Percentiles rank a stretch among this genome's conserved stretches.
phyloP scores from a whole-genome alignment of 23 tunicate species.

The Trididemnum clinides region DNA sequence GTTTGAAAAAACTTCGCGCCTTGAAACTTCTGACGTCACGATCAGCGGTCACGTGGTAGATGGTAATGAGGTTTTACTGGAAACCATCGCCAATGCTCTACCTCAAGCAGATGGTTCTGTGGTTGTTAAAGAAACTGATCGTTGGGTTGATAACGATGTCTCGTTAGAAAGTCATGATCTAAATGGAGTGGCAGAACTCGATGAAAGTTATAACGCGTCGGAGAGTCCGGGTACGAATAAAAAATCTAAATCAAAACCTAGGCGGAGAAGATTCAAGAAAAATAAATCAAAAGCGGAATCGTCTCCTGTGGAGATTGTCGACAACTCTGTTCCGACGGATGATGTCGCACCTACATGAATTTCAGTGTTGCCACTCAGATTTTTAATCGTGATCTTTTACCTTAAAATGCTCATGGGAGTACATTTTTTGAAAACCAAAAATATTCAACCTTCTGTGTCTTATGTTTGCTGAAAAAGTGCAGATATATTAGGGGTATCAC shows the following conservation, averaged over 20 bases:
- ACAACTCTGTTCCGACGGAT: background rate
- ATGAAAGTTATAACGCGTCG: background rate
- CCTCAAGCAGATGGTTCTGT: background rate
- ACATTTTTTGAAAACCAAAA: too few relatives aligned
- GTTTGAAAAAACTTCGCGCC: background rate
- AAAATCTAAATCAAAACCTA: slow-evolving; percentile 20
- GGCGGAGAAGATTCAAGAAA: slow-evolving; percentile 25
- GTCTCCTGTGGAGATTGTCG: background rate
- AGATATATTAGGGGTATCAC: too few relatives aligned
- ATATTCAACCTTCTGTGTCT: too few relatives aligned
- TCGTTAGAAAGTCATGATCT: background rate
- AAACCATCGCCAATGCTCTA: background rate
- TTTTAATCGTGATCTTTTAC: too few relatives aligned
- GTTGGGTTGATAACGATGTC: background rate
- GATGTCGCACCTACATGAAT: too few relatives aligned
- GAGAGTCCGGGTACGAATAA: background rate
- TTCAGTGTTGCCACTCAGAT: too few relatives aligned
- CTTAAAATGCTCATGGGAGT: too few relatives aligned
- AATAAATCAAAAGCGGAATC: background rate
- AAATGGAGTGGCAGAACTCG: background rate
- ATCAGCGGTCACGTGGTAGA: background rate
- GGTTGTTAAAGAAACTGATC: background rate
- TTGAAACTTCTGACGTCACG: background rate
- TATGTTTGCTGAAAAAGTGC: too few relatives aligned
- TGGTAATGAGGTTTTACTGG: background rate